Conservation (phyloP, 2,113 vertebrate genomes). For the Phoenicopterus ruber region DNA sequence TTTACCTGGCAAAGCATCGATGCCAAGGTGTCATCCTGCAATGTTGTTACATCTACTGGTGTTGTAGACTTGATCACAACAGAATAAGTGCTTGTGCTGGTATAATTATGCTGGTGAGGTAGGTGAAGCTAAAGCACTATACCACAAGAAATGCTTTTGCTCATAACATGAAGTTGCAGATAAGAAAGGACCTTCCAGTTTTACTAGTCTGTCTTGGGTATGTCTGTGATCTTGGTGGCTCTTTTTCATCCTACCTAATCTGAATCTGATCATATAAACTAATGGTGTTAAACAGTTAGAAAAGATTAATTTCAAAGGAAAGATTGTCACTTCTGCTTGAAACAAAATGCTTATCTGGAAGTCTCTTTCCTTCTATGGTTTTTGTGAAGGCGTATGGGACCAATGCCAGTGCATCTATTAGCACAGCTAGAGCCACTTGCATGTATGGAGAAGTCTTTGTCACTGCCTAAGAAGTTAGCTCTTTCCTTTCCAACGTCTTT, state of each 20-base stretch:
- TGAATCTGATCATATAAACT: background rate
- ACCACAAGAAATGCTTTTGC: constrained; percentile 32
- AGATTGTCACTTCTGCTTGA: background rate
- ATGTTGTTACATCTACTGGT: background rate
- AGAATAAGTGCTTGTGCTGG: background rate
- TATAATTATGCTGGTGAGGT: constrained; percentile 8
- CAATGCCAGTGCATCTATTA: background rate
- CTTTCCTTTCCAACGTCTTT: background rate
- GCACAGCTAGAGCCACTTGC: background rate
- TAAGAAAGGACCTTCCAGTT: constrained; percentile 37
- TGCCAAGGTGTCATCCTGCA: background rate
- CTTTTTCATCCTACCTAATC: background rate
- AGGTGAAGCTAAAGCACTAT: background rate
- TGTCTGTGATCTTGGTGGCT: background rate
- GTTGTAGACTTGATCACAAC: background rate
- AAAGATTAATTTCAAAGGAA: background rate
- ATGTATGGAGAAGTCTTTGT: background rate
- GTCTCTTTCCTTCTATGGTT: background rate
- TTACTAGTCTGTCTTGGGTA: background rate
- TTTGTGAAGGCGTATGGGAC: background rate
- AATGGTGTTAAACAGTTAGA: background rate
- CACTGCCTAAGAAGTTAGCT: background rate
- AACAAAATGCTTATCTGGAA: background rate
- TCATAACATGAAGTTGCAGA: background rate
- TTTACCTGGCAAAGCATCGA: background rate